Base-by-base conservation (phyloP, 2,888 invertebrate genomes). In the Tuberolachnus salignus region DNA sequence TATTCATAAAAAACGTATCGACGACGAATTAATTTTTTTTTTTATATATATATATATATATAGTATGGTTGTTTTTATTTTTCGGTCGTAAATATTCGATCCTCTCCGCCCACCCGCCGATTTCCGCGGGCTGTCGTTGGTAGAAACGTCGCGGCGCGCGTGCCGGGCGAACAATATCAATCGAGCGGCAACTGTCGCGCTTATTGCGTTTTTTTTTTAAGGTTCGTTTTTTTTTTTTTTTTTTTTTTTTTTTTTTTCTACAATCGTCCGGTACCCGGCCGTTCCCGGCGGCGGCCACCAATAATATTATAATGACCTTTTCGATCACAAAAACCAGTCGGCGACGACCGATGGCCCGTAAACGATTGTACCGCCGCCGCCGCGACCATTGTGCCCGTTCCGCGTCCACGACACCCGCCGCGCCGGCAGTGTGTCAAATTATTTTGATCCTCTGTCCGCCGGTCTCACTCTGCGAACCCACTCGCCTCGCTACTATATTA, bases 401-500 rank as follows among this genome's bases (percentile, higher is more conserved):
- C 16, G 57, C 46, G 26, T 9, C 23, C 49, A n/a, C 72, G 42
- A n/a, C 13, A 63, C 21, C 55, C 21, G 34, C n/a, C n/a, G n/a
- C n/a, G n/a, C n/a, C n/a, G 34, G 34, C 49, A 67, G 34, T 14
- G 26, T 61, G 73, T 73, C 51, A 73, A 63, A 63, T 63, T 73
- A 53, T 73, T 73, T 53, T 63, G 73, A 73, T 51, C 59, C 63
- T 63, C 34, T 49, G 23, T 16, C 3, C 21, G 1, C n/a, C n/a
- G 16, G n/a, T 42, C 51, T 19, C 67, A 11, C 26, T 1, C 34
- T 3, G 46, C 10, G 46, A 2, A 46, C 46, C 10, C 46, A 8
- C 2, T 46, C 46, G 13, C 46, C 10, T 44, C 13, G 46, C 13
- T 34, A n/a, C n/a, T n/a, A n/a, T n/a, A n/a, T n/a, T n/a, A n/a